Evolutionary conservation across 2,888 invertebrate species (phyloP).

Genomic region (Acrobasis repandana): DNA sequence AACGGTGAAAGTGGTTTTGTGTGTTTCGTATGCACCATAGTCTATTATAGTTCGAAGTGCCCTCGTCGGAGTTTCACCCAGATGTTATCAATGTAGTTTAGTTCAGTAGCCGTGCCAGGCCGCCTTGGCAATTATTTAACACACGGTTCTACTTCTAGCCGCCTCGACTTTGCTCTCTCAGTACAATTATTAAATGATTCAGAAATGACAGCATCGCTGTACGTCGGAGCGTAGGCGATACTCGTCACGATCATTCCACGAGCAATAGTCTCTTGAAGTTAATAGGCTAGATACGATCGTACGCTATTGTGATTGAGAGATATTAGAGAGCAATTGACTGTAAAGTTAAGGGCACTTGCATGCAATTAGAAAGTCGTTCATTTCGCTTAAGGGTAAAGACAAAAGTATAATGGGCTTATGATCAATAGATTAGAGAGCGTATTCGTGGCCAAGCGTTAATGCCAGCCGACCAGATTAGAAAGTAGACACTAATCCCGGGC

Average conservation of each 20-base stretch:
- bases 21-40: slow-evolving; percentile 49
- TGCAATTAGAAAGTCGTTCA: slow-evolving; percentile 63
- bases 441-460: slow-evolving; percentile 64
- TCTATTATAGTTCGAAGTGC: slow-evolving; percentile 44
- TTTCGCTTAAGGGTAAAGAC: slow-evolving; percentile 60
- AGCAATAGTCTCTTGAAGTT: slow-evolving; percentile 2
- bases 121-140: slow-evolving; percentile 61
- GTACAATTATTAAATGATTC: slow-evolving; percentile 45
- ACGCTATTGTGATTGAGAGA: slow-evolving; percentile 8
- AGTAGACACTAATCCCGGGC: slow-evolving; percentile 59
- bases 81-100: slow-evolving; percentile 56
- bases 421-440: slow-evolving; percentile 63
- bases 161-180: slow-evolving; percentile 57
- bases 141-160: slow-evolving; percentile 41
- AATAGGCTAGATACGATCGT: slow-evolving; percentile 14
- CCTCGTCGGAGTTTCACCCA: slow-evolving; percentile 65
- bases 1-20: slow-evolving; percentile 64
- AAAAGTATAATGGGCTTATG: slow-evolving; percentile 64
- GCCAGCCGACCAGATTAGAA: slow-evolving; percentile 67
- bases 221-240: background rate
- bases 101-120: slow-evolving; percentile 54
- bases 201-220: slow-evolving; percentile 37
- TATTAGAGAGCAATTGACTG: slow-evolving; percentile 28
- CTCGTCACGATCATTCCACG: slow-evolving; percentile 1
- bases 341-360: slow-evolving; percentile 45